Percentiles rank a stretch among this genome's conserved stretches.
phyloP scores from a whole-genome alignment of 1,140 invertebrate genomes.

The Hydropsyche tenuis region DNA sequence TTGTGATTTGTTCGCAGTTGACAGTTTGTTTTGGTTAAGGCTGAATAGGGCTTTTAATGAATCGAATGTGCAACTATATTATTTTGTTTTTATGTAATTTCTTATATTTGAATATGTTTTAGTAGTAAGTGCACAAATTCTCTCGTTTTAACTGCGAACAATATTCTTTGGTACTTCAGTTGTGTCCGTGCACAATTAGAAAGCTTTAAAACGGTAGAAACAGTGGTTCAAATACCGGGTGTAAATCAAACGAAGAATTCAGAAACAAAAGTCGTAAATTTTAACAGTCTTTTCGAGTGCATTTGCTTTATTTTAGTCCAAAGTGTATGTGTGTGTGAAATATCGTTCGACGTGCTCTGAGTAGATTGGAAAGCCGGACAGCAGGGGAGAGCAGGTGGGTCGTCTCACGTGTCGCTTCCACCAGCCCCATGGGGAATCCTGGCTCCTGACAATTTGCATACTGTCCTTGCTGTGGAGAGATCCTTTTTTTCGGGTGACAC shows the following conservation, averaged over 20 bases:
- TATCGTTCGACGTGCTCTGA: background rate
- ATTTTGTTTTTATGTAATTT: no score
- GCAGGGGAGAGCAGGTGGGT: conserved; percentile 7
- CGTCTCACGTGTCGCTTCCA: background rate
- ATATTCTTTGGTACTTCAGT: no score
- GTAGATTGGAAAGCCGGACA: conserved; percentile 3
- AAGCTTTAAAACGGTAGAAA: background rate
- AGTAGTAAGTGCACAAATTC: no score
- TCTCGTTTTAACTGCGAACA: no score
- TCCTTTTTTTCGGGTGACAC: background rate
- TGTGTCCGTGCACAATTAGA: background rate
- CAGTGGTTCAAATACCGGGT: no score
- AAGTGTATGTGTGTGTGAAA: background rate
- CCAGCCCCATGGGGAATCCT: background rate
- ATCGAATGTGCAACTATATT: no score
- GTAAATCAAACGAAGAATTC: conserved; percentile 5
- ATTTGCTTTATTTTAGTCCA: conserved; percentile 2
- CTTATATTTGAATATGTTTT: no score
- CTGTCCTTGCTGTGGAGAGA: background rate
- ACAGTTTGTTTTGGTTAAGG: no score
- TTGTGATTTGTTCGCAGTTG: background rate
- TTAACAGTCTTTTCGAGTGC: background rate
- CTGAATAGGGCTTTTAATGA: no score
- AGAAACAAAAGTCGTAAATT: background rate
- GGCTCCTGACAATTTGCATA: conserved; percentile 30